Base-by-base conservation (phyloP, 2,797 vertebrate species). In the Yasuhikotakia modesta region DNA sequence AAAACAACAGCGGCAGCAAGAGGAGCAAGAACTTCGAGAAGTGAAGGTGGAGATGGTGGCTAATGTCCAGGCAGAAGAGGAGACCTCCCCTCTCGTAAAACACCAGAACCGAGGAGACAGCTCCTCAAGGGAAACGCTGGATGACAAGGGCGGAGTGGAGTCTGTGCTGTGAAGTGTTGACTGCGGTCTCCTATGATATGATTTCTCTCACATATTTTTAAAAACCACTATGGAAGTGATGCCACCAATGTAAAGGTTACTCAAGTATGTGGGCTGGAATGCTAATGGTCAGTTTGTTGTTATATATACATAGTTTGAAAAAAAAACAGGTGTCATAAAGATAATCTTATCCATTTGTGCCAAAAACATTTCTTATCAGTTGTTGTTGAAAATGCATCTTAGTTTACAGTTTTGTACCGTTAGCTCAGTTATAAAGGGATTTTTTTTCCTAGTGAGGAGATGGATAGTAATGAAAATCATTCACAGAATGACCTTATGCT, bases 41-140 rank as follows among this genome's bases (percentile, higher is more conserved):
- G 94, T 99, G 64, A 90, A 87, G 8, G 92, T 97, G 73, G 97
- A 98, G 82, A 94, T 91, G 0, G 73, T 96, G 79, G 95, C 97
- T 63, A 99, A 98, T 84, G 81, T 73, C 84, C 94, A 93, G 86
- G 94, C 93, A 0, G 94, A 96, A 83, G 93, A 89, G 12, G 97
- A 99, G 88, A 96, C 94, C 0, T 97, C 96, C 0, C 96, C 95
- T 4, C 93, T 99, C 30, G 94, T 98, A 88, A 95, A 87, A 1
- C 95, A 93, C 87, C 92, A 92, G 87, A 92, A 85, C 65, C 90
- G 83, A 1, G 21, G 65, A 0, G 74, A 86, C 70, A 85, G 88
- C 82, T 30, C 80, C 27, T 64, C 67, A 8, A 83, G 24, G 13
- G 85, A 84, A 71, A 83, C 67, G 21, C 87, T 89, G 0, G 88